Evolutionary conservation across 2,113 vertebrate species (phyloP).

Genomic region (Sialia sialis): DNA sequence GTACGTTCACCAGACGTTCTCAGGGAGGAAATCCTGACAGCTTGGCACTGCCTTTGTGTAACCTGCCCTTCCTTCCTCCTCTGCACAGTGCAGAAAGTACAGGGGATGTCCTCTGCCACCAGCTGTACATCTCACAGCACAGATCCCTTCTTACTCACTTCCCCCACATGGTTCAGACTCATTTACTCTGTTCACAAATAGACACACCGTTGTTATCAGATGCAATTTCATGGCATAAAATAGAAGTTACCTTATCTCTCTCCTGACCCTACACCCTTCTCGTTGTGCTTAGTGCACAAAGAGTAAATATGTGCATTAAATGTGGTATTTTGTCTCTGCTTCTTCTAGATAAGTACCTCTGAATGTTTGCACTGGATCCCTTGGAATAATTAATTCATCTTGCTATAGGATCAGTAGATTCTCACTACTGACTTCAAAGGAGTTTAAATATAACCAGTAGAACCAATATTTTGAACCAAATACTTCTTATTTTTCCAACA

Average conservation of each 20-base stretch:
- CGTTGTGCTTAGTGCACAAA: background rate
- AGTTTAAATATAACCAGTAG: background rate
- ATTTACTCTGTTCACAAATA: background rate
- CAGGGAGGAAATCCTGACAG: background rate
- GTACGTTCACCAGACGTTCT: background rate
- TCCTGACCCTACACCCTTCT: background rate
- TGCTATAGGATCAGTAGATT: background rate
- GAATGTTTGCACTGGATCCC: background rate
- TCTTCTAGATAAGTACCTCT: background rate
- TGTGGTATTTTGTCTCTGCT: background rate
- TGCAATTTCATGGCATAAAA: background rate
- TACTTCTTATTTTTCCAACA: background rate
- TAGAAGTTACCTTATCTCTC: background rate
- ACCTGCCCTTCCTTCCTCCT: background rate
- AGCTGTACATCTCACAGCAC: background rate
- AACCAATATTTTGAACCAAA: background rate
- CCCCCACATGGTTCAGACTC: background rate
- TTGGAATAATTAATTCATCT: background rate
- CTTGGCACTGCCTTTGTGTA: background rate
- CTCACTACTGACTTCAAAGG: background rate
- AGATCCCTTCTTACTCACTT: background rate
- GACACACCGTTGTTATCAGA: background rate
- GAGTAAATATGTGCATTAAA: background rate
- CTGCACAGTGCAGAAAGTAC: background rate
- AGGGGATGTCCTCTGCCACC: background rate